Percentiles rank a stretch among this genome's conserved stretches.
phyloP scores from a whole-genome alignment of 2,888 invertebrate species.

The Dicyrtoma fusca region DNA sequence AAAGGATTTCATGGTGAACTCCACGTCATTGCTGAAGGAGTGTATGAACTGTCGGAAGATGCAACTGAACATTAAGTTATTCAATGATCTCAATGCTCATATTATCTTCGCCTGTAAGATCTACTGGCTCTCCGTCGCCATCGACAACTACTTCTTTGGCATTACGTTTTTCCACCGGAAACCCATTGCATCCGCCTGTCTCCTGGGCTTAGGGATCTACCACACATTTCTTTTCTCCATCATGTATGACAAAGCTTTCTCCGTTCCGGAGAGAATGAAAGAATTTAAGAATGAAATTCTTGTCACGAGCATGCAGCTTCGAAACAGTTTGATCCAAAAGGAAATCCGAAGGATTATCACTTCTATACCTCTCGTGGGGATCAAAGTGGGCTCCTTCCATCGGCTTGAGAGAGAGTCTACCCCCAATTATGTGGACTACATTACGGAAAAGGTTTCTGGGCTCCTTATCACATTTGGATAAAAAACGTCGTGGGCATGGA shows the following conservation, averaged over 20 bases:
- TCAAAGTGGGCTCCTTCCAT: constrained; percentile 32
- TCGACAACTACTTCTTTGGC: constrained; percentile 28
- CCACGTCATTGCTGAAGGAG: background rate
- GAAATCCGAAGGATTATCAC: constrained; percentile 5
- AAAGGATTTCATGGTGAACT: constrained; percentile 2
- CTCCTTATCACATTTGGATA: constrained; percentile 19
- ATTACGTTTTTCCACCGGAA: background rate
- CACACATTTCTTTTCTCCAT: constrained; percentile 26
- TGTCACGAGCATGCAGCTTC: background rate
- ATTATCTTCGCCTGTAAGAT: constrained; percentile 28
- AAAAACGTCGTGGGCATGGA: too few relatives aligned
- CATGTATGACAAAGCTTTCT: constrained; percentile 31
- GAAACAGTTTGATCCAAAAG: background rate
- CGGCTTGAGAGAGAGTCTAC: constrained; percentile 19
- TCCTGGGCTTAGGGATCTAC: constrained; percentile 16
- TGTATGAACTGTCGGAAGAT: constrained; percentile 20
- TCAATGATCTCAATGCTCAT: constrained; percentile 24
- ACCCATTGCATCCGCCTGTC: background rate
- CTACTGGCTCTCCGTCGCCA: constrained; percentile 21
- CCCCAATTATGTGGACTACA: constrained; percentile 25
- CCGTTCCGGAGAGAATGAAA: constrained; percentile 20
- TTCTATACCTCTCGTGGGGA: constrained; percentile 16
- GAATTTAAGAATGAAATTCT: constrained; percentile 16
- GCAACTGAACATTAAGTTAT: constrained; percentile 23
- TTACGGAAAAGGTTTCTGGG: constrained; percentile 21